Evolutionary conservation across 1,140 invertebrate species (phyloP).

Genomic region (Metaphire vulgaris): DNA sequence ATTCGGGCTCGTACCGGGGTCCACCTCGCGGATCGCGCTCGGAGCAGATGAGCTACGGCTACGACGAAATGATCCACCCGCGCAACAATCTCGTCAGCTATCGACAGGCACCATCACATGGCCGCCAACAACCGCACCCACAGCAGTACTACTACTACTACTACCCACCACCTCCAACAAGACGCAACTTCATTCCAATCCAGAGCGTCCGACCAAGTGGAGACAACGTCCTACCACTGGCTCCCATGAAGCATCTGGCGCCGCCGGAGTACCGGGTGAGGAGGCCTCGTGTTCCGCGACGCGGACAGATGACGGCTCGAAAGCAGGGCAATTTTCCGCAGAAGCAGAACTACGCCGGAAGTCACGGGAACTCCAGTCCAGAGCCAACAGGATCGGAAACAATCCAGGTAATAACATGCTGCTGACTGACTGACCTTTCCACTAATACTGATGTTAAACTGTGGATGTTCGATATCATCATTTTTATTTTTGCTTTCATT

Average conservation of each 20-base stretch:
- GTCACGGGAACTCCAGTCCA: not conserved
- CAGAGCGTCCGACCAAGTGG: not conserved
- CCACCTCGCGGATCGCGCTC: not conserved
- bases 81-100: not conserved
- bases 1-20: not conserved
- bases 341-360: not conserved
- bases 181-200: not conserved
- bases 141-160: not conserved
- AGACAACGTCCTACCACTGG: not conserved
- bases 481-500: too few relatives aligned
- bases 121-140: not conserved
- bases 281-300: not conserved
- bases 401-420: too few relatives aligned
- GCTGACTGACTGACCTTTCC: too few relatives aligned
- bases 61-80: not conserved
- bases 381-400: not conserved
- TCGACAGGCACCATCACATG: not conserved
- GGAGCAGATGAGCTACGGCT: not conserved
- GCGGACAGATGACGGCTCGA: not conserved
- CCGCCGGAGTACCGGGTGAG: not conserved
- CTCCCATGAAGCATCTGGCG: not conserved
- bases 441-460: too few relatives aligned
- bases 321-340: not conserved
- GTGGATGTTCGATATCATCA: too few relatives aligned
- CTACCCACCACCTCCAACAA: not conserved